These are phyloP conservation scores for Actinopyga echinites DNA, from an alignment of 53 echinoderm and acorn worm genomes.

Conservation along the genomic window DNA sequence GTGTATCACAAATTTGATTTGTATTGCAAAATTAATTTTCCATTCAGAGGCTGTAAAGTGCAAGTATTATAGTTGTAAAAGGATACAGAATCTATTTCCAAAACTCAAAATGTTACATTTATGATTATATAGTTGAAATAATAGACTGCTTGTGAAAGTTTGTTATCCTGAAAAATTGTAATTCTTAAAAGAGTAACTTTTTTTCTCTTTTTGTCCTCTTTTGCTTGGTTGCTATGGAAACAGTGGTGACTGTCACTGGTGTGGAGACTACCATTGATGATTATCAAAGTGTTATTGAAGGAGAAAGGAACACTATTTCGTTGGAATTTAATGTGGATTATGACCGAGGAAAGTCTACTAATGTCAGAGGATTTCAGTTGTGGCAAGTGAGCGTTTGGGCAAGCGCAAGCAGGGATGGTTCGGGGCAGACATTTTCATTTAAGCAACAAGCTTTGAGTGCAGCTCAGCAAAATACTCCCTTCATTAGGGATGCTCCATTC, in stretches of 20 bases:
- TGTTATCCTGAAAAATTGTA: too few species aligned
- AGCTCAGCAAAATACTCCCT: slow-evolving; percentile 32
- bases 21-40: too few species aligned
- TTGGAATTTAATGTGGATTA: slow-evolving; percentile 63
- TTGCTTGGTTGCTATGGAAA: too few species aligned
- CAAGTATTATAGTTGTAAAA: too few species aligned
- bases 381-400: slow-evolving; percentile 84
- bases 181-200: too few species aligned
- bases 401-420: slow-evolving; percentile 55
- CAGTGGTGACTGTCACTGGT: slow-evolving; percentile 57
- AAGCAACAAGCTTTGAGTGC: slow-evolving; percentile 54
- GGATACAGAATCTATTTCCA: too few species aligned
- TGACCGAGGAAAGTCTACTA: slow-evolving; percentile 35
- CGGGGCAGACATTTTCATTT: slow-evolving; percentile 51
- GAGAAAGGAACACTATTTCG: slow-evolving; percentile 46
- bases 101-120: too few species aligned
- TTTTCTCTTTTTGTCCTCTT: too few species aligned
- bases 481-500: slow-evolving; percentile 63
- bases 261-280: slow-evolving; percentile 42
- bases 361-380: slow-evolving; percentile 68
- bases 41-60: too few species aligned
- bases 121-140: too few species aligned
- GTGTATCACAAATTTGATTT: too few species aligned
- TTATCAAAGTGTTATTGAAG: slow-evolving; percentile 53
- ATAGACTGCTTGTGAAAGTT: too few species aligned